Evolutionary conservation across 2,888 invertebrate genomes (phyloP), one percentile per base, ranked within the genome.

Genomic region (Eupithecia inturbata): DNA sequence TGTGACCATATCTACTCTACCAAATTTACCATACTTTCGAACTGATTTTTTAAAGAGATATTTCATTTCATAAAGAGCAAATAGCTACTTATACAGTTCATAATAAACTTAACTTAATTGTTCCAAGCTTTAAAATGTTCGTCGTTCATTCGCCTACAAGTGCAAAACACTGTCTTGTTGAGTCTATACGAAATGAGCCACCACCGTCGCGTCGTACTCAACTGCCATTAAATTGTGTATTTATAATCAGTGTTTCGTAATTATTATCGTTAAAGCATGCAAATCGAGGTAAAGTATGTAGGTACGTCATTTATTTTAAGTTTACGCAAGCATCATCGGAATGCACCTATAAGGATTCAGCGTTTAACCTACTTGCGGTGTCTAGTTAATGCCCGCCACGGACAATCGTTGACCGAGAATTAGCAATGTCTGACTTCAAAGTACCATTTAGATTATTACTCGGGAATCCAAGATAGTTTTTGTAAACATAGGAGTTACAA

Each of bases 381-480:
- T 28, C 22, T 66, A 66, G 41, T 57, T 64, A 39, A 60, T 70
- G 64, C 26, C 16, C 14, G 26, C 95, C 66, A 95, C 75, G 71
- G 68, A 73, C 68, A 64, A 36, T 60, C 60, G 28, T 14, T 72
- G 53, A 63, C 53, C 41, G 39, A 67, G 69, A 28, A 60, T n/a
- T 5, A 45, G 57, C 26, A 12, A 60, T 28, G 60, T 60, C 14
- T 60, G 60, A 16, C 5, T 16, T 60, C 28, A 60, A 49, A n/a
- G 49, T 45, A 45, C 0, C 19, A n/a, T n/a, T n/a, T n/a, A n/a
- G n/a, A 39, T 1, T 12, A 39, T 14, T 41, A 45, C 49, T 49
- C 9, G 9, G 3, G 1, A 10, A 53, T 53, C 22, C 0, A 22
- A 22, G 10, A 53, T 53, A 53, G 10, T 53, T 53, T 22, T 22